Conservation (phyloP, 2,113 vertebrate genomes). For the Urocynchramus pylzowi region DNA sequence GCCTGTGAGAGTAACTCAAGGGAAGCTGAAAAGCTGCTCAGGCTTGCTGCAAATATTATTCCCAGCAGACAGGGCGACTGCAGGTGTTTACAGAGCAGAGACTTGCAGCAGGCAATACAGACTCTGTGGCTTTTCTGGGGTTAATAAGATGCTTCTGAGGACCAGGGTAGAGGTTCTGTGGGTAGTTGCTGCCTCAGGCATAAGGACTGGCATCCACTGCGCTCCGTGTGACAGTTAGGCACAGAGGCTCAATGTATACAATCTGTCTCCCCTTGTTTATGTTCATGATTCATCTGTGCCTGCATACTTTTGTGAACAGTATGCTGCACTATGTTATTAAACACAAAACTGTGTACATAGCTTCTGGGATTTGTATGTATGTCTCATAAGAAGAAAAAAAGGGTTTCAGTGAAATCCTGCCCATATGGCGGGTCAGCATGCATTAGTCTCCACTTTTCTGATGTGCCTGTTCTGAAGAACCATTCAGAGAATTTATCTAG, state of each 20-base stretch:
- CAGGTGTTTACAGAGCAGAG: background rate
- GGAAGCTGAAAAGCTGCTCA: background rate
- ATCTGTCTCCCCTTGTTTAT: constrained; percentile 58
- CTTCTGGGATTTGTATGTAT: constrained; percentile 47
- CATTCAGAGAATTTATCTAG: background rate
- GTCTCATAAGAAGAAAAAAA: constrained; percentile 30
- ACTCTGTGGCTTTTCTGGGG: background rate
- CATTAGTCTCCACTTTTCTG: constrained; percentile 32
- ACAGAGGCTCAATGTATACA: constrained; percentile 27
- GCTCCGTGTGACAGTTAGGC: background rate
- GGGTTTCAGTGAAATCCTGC: constrained; percentile 7
- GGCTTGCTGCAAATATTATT: background rate
- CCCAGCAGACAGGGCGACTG: background rate
- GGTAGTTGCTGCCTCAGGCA: background rate
- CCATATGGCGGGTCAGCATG: constrained; percentile 54
- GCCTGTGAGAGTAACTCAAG: background rate
- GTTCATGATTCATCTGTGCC: constrained; percentile 59
- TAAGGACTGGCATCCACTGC: background rate
- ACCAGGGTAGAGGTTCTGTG: background rate
- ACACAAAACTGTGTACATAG: constrained; percentile 33
- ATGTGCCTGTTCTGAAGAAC: background rate
- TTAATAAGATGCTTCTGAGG: background rate
- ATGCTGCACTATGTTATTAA: constrained; percentile 47
- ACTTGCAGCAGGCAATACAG: background rate
- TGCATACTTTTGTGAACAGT: constrained; percentile 27